Conservation (phyloP, 2,888 invertebrate genomes). For the Athrips mouffetella region DNA sequence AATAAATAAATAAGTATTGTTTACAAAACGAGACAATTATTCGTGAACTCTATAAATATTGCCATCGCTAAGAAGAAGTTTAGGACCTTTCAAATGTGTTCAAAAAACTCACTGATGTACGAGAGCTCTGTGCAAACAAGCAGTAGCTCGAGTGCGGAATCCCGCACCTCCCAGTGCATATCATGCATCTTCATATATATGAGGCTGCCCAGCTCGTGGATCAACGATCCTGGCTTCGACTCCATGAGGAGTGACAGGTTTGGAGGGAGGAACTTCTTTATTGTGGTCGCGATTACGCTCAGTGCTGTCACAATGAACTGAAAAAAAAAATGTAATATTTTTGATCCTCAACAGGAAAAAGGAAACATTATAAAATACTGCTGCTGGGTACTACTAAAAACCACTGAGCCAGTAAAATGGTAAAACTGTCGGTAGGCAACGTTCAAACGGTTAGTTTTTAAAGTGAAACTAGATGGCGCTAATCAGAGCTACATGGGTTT, state of each 20-base stretch:
- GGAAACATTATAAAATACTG: background rate
- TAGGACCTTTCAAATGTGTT: too few relatives aligned
- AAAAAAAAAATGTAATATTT: constrained; percentile 22
- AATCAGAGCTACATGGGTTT: too few relatives aligned
- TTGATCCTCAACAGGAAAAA: too few relatives aligned
- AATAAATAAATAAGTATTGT: too few relatives aligned
- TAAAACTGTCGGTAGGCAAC: too few relatives aligned
- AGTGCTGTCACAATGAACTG: constrained; percentile 85
- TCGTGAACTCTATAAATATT: too few relatives aligned
- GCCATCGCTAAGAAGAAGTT: too few relatives aligned
- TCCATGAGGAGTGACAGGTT: constrained; percentile 86
- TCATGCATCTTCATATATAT: constrained; percentile 85
- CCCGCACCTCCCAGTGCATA: constrained; percentile 87
- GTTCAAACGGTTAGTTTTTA: background rate
- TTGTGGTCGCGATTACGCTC: constrained; percentile 82
- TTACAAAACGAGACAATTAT: too few relatives aligned
- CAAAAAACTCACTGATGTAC: constrained; percentile 80
- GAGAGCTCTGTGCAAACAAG: constrained; percentile 84
- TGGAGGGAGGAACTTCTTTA: constrained; percentile 87
- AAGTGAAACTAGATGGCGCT: too few relatives aligned
- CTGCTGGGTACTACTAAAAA: background rate
- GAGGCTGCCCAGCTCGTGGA: constrained; percentile 82
- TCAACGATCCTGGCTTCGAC: constrained; percentile 79
- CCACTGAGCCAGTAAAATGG: too few relatives aligned
- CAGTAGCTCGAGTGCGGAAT: constrained; percentile 85